phyloP scores from a whole-genome alignment of 2,113 vertebrate species.

The Archocentrus centrarchus region DNA sequence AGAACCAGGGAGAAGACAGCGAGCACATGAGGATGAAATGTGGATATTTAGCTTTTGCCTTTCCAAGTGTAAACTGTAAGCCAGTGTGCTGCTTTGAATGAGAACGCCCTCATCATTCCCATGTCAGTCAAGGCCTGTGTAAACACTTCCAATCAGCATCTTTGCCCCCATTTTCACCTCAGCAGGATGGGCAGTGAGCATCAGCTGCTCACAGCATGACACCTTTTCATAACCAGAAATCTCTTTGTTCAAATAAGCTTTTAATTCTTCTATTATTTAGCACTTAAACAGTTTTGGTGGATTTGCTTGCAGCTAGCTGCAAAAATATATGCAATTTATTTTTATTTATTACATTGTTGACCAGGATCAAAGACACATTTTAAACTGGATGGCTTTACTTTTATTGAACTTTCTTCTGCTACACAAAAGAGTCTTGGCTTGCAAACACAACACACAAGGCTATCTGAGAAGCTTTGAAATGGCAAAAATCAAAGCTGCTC shows the following conservation, averaged over 20 bases:
- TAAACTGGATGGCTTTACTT: not conserved
- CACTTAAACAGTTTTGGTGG: not conserved
- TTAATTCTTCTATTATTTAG: not conserved
- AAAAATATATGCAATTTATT: not conserved
- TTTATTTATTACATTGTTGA: not conserved
- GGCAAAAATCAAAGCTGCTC: not conserved
- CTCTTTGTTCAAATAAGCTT: not conserved
- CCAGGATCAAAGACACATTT: not conserved
- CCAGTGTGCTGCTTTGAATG: not conserved
- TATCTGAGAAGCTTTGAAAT: not conserved
- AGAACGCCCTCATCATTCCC: not conserved
- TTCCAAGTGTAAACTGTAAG: not conserved
- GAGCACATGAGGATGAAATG: not conserved
- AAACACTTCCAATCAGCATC: not conserved
- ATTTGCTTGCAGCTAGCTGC: not conserved
- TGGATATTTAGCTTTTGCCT: not conserved
- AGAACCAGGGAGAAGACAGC: not conserved
- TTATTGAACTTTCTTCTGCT: not conserved
- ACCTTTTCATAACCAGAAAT: not conserved
- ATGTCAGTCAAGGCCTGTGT: not conserved
- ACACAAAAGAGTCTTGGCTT: not conserved
- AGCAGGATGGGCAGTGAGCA: constrained; percentile 19
- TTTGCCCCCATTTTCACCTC: constrained; percentile 38
- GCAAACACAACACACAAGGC: not conserved
- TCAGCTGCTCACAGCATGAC: constrained; percentile 22